phyloP scores from a whole-genome alignment of 2,888 invertebrate species.

The Polydrusus tereticollis region DNA sequence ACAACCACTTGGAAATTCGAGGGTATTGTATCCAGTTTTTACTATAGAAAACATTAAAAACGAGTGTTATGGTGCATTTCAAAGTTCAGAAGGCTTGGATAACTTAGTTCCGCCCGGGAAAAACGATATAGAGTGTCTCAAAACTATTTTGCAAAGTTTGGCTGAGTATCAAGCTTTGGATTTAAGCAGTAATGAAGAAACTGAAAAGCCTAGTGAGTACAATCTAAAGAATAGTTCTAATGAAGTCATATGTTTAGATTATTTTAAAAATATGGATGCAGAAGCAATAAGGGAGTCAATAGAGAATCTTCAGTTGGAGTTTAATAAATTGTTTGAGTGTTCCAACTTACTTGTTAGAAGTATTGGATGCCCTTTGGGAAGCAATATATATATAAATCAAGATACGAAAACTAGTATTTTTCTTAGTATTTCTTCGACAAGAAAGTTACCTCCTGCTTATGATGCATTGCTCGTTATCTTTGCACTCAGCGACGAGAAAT shows the following conservation, averaged over 20 bases:
- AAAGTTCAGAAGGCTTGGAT: not conserved
- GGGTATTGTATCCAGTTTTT: not conserved
- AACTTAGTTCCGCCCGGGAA: not conserved
- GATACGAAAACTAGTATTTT: not conserved
- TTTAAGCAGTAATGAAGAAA: not conserved
- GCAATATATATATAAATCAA: not conserved
- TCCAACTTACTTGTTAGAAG: conserved; percentile 45
- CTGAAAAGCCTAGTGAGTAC: not conserved
- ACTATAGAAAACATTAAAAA: not conserved
- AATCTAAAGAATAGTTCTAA: not conserved
- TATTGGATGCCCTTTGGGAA: not conserved
- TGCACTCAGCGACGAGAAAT: conserved; percentile 18
- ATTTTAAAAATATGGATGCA: conserved; percentile 14
- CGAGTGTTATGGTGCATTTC: not conserved
- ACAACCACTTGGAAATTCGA: not conserved
- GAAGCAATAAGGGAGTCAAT: not conserved
- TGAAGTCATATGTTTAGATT: not conserved
- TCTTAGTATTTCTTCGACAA: not conserved
- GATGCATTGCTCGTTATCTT: conserved; percentile 31
- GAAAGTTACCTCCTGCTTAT: conserved; percentile 9
- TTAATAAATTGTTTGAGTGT: conserved; percentile 16
- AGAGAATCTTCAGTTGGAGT: not conserved
- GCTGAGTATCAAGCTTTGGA: not conserved
- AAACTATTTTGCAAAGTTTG: not conserved
- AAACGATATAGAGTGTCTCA: not conserved